Conservation (phyloP, 2,888 invertebrate species). For the Toxonevra muliebris region DNA sequence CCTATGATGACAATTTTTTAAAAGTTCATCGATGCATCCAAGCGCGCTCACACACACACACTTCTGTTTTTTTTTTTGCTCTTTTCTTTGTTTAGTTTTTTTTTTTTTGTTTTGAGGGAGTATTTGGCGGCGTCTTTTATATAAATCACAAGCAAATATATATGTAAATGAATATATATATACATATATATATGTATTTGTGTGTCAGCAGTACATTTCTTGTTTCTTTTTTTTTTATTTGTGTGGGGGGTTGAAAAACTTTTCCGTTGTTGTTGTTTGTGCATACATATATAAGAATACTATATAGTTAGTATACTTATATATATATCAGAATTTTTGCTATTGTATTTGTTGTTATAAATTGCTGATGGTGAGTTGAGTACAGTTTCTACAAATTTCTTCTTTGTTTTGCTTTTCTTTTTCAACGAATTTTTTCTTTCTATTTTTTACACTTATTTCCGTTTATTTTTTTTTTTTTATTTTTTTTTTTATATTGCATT, state of each 20-base stretch:
- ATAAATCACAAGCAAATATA: not conserved
- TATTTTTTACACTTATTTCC: constrained; percentile 20
- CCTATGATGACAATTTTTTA: too few species aligned
- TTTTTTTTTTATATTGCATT: constrained; percentile 2
- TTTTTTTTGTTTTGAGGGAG: not conserved
- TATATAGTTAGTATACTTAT: not conserved
- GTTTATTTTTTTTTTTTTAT: constrained; percentile 9
- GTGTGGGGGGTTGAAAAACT: not conserved
- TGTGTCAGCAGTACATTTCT: not conserved
- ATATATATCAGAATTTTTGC: not conserved
- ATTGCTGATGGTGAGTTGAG: constrained; percentile 17
- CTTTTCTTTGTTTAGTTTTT: not conserved
- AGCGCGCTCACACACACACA: not conserved
- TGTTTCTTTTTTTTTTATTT: not conserved
- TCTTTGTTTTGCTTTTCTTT: constrained; percentile 35
- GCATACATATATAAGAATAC: constrained; percentile 1
- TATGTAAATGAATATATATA: not conserved
- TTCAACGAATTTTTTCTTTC: constrained; percentile 18
- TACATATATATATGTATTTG: not conserved
- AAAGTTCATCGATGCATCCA: constrained; percentile 4
- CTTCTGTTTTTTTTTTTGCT: not conserved
- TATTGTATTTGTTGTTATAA: constrained; percentile 9
- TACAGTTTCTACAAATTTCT: constrained; percentile 11
- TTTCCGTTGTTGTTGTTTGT: constrained; percentile 2
- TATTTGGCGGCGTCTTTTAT: not conserved